Percentiles rank a stretch among this genome's conserved stretches.
Evolutionary conservation across 2,113 vertebrate genomes (phyloP).

Genomic region (Prunella himalayana): DNA sequence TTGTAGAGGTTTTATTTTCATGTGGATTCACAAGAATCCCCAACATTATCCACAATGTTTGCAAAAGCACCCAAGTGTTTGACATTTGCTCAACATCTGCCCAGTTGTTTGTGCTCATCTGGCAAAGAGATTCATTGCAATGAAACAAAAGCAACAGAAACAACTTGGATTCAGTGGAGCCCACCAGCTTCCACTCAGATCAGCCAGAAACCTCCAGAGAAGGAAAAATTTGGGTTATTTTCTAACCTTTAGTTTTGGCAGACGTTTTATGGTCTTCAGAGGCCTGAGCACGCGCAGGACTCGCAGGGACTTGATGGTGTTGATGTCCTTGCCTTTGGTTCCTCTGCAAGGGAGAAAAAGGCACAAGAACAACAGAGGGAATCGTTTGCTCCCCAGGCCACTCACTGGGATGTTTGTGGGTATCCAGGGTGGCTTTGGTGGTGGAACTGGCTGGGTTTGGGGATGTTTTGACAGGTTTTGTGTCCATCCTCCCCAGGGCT

Average conservation of each 20-base stretch:
- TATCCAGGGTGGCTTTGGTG: background rate
- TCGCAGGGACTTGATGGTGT: constrained; percentile 94
- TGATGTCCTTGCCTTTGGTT: constrained; percentile 97
- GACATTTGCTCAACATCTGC: background rate
- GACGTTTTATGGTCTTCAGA: constrained; percentile 93
- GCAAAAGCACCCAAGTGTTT: background rate
- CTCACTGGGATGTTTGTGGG: background rate
- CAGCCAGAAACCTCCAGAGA: background rate
- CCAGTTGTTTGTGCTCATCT: background rate
- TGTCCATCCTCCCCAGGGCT: background rate
- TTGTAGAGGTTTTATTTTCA: background rate
- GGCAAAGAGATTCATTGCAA: background rate
- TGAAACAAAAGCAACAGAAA: background rate
- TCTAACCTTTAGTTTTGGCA: constrained; percentile 93
- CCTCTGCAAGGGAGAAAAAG: constrained; percentile 79
- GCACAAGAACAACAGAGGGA: constrained; percentile 52
- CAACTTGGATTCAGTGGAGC: background rate
- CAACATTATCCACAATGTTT: background rate
- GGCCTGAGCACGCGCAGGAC: constrained; percentile 91
- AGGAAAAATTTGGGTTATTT: background rate
- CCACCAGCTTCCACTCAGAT: background rate
- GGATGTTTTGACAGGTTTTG: background rate
- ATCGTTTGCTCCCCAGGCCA: background rate
- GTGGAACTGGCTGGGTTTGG: background rate
- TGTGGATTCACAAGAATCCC: background rate